phyloP scores from a whole-genome alignment of 2,113 vertebrate genomes.

The Struthio camelus region DNA sequence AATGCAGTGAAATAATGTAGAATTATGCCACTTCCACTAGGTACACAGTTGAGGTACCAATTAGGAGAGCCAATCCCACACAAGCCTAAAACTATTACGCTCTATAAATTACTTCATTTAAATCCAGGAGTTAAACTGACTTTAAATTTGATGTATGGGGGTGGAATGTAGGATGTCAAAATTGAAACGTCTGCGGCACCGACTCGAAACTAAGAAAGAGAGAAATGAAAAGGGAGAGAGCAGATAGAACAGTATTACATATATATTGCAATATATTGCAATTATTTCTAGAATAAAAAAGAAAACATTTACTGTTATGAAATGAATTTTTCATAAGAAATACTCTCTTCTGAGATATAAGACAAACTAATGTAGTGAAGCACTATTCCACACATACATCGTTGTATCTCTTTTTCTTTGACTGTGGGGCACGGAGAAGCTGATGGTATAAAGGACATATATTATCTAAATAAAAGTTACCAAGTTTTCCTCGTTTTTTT shows the following conservation, averaged over 20 bases:
- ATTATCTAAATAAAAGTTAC: neutral
- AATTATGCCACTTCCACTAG: neutral
- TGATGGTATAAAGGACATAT: neutral
- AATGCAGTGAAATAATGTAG: slow-evolving; percentile 5
- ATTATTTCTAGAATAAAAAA: neutral
- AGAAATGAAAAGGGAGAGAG: neutral
- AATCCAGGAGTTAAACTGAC: slow-evolving; percentile 16
- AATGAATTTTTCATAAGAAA: neutral
- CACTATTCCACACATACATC: neutral
- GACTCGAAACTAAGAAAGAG: neutral
- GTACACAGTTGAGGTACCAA: neutral
- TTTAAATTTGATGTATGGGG: slow-evolving; percentile 13
- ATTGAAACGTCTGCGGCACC: slow-evolving; percentile 7
- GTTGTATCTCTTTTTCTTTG: neutral
- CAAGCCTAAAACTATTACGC: slow-evolving; percentile 8
- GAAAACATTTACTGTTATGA: neutral
- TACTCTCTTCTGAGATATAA: neutral
- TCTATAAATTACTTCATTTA: slow-evolving; percentile 35
- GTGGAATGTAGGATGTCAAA: slow-evolving; percentile 32
- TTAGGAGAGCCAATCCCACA: neutral
- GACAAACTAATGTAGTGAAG: neutral
- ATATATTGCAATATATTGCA: neutral
- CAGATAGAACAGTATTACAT: neutral
- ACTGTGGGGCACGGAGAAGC: neutral
- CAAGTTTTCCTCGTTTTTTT: neutral